These are phyloP conservation scores for Phocides pigmalion DNA, from an alignment of 1,140 invertebrate species.

Conservation along the genomic window DNA sequence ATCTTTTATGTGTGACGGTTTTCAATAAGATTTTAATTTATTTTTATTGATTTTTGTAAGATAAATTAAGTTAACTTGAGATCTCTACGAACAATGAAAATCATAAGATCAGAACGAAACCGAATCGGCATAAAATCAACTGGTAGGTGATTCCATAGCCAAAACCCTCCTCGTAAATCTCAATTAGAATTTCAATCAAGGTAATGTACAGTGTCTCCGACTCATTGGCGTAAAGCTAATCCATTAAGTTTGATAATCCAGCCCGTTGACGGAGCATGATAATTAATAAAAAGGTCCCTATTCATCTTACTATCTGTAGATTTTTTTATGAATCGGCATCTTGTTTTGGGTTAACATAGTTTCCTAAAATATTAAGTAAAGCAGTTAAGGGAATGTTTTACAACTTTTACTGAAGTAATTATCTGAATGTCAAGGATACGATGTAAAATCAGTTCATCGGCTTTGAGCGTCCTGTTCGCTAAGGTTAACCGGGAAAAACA, in stretches of 20 bases:
- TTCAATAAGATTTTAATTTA: neutral
- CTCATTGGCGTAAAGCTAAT: constrained; percentile 50
- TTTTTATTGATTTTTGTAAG: neutral
- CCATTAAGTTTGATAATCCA: constrained; percentile 59
- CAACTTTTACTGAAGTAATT: too few species aligned
- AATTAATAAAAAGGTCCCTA: constrained; percentile 55
- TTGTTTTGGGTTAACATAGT: neutral
- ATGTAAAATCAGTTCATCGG: too few species aligned
- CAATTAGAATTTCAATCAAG: constrained; percentile 62
- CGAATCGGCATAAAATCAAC: constrained; percentile 12
- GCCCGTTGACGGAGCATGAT: constrained; percentile 39
- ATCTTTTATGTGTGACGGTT: neutral
- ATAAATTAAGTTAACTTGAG: too few species aligned
- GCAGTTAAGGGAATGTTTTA: too few species aligned
- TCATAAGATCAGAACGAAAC: neutral
- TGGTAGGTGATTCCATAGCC: neutral
- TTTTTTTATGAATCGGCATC: neutral
- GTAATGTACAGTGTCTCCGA: constrained; percentile 50
- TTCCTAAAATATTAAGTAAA: too few species aligned
- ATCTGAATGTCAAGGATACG: too few species aligned
- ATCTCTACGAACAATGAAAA: neutral
- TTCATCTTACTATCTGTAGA: neutral
- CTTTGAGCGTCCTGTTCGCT: too few species aligned
- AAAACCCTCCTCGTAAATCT: constrained; percentile 33
- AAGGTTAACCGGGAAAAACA: too few species aligned